Evolutionary conservation across 2,888 invertebrate genomes (phyloP), one percentile per base, ranked within the genome.

Genomic region (Emmelina monodactyla): DNA sequence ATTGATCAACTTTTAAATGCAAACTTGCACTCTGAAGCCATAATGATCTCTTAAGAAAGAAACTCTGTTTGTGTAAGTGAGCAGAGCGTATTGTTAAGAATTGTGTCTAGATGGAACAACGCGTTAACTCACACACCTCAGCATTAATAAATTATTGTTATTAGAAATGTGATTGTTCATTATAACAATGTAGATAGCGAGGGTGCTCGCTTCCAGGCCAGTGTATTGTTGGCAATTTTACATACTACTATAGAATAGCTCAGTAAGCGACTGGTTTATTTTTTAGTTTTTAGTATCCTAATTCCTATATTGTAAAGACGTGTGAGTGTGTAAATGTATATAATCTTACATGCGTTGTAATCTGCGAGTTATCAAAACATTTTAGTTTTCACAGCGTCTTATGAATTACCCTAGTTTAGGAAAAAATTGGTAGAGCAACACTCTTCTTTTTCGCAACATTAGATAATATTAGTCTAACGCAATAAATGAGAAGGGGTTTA

Each of bases 261-360:
- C 65, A 70, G 62, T 76, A 73, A 78, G 78, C 66, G 78, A 78
- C 78, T 78, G 78, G 73, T 66, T 75, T 75, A 67, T 53, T 68
- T 59, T 57, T 70, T 66, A 72, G 70, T 63, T 72, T 73, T 29
- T 62, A 72, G 67, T 61, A 62, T 50, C 49, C 56, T 68, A 69
- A 72, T 70, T 78, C 66, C 69, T 75, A 73, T n/a, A n/a, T 64
- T 75, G 71, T 76, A 75, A 71, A 76, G 71, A 63, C 53, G 73
- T 71, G 72, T 75, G 76, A 62, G 64, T 73, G 75, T 73, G 73
- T 71, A 65, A n/a, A 59, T 73, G 73, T 76, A 70, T 70, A 75
- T 73, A 73, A 53, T 47, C 53, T 56, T 62, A 59, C 62, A 60
- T 61, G 64, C 64, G 62, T 62, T 57, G 58, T 59, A 58, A 55